Evolutionary conservation across 2,113 vertebrate species (phyloP).

Genomic region (Crotalus helleri): DNA sequence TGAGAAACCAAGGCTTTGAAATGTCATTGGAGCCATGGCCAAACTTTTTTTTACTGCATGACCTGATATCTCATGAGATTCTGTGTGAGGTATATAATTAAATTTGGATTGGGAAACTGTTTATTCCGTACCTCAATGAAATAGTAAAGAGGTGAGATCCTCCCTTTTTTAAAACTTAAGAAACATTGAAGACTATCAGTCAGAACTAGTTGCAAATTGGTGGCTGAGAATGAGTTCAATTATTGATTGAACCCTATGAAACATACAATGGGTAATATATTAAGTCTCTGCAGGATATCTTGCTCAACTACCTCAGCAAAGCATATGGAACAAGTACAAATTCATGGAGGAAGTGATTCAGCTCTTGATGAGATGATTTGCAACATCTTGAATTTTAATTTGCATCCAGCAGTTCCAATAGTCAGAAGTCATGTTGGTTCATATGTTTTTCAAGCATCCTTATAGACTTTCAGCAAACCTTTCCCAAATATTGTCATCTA

Average conservation of each 20-base stretch:
- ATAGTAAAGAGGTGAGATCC: not conserved
- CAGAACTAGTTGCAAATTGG: not conserved
- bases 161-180: not conserved
- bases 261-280: not conserved
- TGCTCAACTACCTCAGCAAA: not conserved
- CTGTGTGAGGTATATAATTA: not conserved
- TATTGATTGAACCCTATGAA: not conserved
- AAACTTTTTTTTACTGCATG: not conserved
- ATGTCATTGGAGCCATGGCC: not conserved
- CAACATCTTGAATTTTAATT: not conserved
- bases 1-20: not conserved
- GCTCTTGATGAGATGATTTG: not conserved
- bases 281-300: not conserved
- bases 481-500: not conserved
- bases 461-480: not conserved
- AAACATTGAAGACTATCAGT: not conserved
- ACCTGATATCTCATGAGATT: not conserved
- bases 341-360: not conserved
- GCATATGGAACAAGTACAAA: not conserved
- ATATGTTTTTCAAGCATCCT: not conserved
- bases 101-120: not conserved
- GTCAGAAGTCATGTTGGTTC: not conserved
- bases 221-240: not conserved
- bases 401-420: not conserved
- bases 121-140: not conserved